Conservation (phyloP, 2,113 vertebrate species). For the Leuciscus idus region DNA sequence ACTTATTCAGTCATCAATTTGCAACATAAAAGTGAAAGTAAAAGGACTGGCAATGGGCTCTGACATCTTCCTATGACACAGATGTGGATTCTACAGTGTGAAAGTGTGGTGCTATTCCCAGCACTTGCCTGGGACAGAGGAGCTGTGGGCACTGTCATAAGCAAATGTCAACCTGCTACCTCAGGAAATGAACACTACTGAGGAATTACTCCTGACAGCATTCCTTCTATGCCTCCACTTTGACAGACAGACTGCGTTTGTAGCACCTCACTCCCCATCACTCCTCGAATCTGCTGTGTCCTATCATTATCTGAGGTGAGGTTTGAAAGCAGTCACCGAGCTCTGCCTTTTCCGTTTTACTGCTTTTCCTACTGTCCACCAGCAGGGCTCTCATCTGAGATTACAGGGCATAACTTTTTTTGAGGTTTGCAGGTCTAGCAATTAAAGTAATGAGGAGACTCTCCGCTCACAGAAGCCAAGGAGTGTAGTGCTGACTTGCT, state of each 20-base stretch:
- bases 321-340: constrained; percentile 15
- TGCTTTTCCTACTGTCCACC: constrained; percentile 49
- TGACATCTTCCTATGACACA: not conserved
- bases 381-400: constrained; percentile 49
- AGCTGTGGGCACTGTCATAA: constrained; percentile 72
- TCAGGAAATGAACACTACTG: constrained; percentile 64
- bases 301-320: constrained; percentile 34
- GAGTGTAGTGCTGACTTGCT: constrained; percentile 57
- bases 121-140: constrained; percentile 58
- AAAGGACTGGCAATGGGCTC: constrained; percentile 2
- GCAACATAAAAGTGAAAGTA: constrained; percentile 20
- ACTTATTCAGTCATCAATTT: constrained; percentile 47
- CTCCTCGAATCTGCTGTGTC: constrained; percentile 1
- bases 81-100: not conserved
- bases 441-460: constrained; percentile 69
- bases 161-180: constrained; percentile 76
- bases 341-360: constrained; percentile 11
- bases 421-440: constrained; percentile 63
- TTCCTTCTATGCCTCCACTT: constrained; percentile 66
- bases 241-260: constrained; percentile 41
- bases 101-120: constrained; percentile 15
- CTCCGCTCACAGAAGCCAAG: constrained; percentile 56
- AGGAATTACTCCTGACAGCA: constrained; percentile 73
- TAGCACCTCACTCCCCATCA: not conserved
- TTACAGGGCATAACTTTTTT: constrained; percentile 60